Evolutionary conservation across 53 echinoderm and acorn worm species (phyloP).

Genomic region (Paelopatides confundens): DNA sequence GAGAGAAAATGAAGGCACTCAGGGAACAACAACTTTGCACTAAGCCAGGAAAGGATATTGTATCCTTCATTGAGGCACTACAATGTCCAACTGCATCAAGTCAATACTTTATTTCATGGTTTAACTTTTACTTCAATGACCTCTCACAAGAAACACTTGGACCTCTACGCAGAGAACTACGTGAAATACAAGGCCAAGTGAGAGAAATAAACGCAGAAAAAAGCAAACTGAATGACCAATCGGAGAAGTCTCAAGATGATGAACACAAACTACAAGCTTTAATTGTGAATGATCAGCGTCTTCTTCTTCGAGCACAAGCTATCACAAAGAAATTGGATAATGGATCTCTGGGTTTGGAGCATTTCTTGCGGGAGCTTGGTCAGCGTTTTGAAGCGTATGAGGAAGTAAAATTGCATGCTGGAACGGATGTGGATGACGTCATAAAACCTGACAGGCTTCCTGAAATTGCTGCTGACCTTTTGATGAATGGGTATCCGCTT

Average conservation of each 20-base stretch:
- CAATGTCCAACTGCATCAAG: not conserved
- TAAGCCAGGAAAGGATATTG: not conserved
- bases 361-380: too few relatives aligned
- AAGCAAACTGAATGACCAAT: not conserved
- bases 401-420: not conserved
- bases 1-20: not conserved
- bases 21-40: not conserved
- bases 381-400: too few relatives aligned
- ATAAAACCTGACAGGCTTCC: not conserved
- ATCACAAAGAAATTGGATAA: not conserved
- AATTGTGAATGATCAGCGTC: not conserved
- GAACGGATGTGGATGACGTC: not conserved
- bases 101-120: not conserved
- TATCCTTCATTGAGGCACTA: not conserved
- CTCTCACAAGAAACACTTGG: not conserved
- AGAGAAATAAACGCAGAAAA: too few relatives aligned
- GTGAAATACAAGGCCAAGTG: not conserved
- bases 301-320: not conserved
- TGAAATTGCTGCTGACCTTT: constrained; percentile 41
- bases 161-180: not conserved
- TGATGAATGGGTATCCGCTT: constrained; percentile 19
- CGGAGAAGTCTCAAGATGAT: not conserved
- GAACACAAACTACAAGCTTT: not conserved
- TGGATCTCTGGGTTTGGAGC: not conserved
- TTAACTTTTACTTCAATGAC: constrained; percentile 5